Evolutionary conservation across 2,888 invertebrate genomes (phyloP).

Genomic region (Myopa tessellatipennis): DNA sequence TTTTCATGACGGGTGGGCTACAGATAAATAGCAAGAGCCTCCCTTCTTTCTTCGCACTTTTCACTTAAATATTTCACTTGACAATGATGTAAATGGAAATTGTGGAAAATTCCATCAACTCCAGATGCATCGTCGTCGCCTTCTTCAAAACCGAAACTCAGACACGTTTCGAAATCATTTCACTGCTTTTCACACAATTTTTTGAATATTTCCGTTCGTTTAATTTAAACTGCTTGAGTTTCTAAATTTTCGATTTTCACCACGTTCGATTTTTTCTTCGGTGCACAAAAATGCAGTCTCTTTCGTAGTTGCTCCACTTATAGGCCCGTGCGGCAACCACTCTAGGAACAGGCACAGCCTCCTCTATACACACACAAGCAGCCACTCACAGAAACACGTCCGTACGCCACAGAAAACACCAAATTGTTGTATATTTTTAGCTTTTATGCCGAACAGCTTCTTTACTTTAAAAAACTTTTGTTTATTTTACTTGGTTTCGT

Average conservation of each 20-base stretch:
- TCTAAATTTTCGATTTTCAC: neutral
- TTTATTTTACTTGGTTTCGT: constrained; percentile 35
- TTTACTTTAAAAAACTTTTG: constrained; percentile 35
- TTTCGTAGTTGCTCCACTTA: constrained; percentile 20
- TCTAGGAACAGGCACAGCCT: constrained; percentile 23
- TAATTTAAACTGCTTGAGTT: neutral
- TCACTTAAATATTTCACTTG: neutral
- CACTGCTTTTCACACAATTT: neutral
- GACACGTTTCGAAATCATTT: neutral
- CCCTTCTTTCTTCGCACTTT: neutral
- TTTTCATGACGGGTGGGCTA: neutral
- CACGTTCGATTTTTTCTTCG: constrained; percentile 17
- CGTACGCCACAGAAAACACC: neutral
- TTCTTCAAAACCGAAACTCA: neutral
- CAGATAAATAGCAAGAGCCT: neutral
- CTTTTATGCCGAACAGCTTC: constrained; percentile 29
- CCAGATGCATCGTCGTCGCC: neutral
- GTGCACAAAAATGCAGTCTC: constrained; percentile 16
- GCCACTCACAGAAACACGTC: neutral
- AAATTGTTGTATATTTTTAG: constrained; percentile 33
- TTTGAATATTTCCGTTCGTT: neutral
- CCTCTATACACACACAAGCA: neutral
- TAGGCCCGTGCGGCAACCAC: constrained; percentile 5
- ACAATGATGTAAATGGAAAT: neutral
- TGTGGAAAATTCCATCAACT: constrained; percentile 3